These are phyloP conservation scores for Acromyrmex echinatior DNA, from an alignment of 1,140 invertebrate species.

Conservation along the genomic window DNA sequence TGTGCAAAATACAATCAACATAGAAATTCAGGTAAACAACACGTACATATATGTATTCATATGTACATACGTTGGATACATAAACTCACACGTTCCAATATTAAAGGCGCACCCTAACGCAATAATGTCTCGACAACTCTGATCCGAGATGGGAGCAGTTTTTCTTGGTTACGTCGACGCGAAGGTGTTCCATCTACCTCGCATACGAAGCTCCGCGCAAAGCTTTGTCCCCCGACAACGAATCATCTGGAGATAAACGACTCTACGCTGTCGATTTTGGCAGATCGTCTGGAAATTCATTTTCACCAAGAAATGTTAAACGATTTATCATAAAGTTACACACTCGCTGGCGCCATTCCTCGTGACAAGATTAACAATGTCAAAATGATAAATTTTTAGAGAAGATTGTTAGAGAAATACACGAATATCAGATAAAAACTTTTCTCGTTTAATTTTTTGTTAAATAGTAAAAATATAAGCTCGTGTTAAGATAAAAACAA, in stretches of 20 bases:
- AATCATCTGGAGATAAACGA: slow-evolving; percentile 62
- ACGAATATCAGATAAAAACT: not conserved
- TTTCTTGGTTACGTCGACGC: slow-evolving; percentile 67
- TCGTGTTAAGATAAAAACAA: no score
- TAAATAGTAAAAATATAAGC: not conserved
- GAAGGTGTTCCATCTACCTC: slow-evolving; percentile 29
- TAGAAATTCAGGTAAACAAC: slow-evolving; percentile 15
- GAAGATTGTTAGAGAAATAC: not conserved
- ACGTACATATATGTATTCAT: not conserved
- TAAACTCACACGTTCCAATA: slow-evolving; percentile 52
- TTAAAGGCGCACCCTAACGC: slow-evolving; percentile 50
- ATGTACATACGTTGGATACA: not conserved
- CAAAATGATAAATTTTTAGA: slow-evolving; percentile 23
- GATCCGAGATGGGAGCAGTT: slow-evolving; percentile 65
- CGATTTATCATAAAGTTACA: slow-evolving; percentile 31
- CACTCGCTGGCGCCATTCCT: not conserved
- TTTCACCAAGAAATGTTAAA: slow-evolving; percentile 17
- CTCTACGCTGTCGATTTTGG: slow-evolving; percentile 37
- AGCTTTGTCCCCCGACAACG: slow-evolving; percentile 33
- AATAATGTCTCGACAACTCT: slow-evolving; percentile 63
- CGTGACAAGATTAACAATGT: slow-evolving; percentile 11
- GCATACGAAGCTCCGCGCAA: slow-evolving; percentile 23
- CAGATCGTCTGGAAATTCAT: slow-evolving; percentile 43
- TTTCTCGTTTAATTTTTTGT: not conserved
- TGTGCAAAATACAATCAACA: not conserved